A percentile compares a stretch with the other conserved stretches of the same genome.
Evolutionary conservation across 1,140 invertebrate species (phyloP).

Genomic region (Ganaspis sp.): DNA sequence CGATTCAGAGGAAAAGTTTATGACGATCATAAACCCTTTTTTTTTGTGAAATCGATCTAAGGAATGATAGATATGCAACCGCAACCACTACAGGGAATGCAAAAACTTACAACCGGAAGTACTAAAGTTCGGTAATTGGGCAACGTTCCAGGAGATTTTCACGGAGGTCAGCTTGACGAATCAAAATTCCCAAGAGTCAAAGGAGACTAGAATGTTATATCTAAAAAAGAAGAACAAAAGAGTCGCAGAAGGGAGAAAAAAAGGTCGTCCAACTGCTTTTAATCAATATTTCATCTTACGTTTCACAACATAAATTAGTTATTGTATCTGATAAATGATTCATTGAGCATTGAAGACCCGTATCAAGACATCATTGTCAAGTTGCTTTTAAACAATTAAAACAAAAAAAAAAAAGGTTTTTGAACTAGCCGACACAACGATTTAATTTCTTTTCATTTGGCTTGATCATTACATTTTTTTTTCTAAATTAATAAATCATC

Average conservation of each 20-base stretch:
- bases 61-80: conserved; percentile 6
- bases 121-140: conserved; percentile 50
- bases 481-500: too few species aligned
- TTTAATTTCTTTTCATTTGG: too few species aligned
- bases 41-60: neutral
- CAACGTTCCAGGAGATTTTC: conserved; percentile 28
- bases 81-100: conserved; percentile 3
- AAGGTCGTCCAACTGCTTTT: conserved; percentile 36
- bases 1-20: neutral
- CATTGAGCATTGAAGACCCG: too few species aligned
- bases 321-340: neutral
- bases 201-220: conserved; percentile 12
- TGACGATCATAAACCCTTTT: neutral
- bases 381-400: too few species aligned
- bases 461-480: too few species aligned
- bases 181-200: conserved; percentile 38
- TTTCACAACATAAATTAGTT: neutral
- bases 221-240: neutral
- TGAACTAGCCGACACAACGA: too few species aligned
- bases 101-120: conserved; percentile 47
- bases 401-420: too few species aligned
- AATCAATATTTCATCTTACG: neutral
- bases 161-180: neutral
- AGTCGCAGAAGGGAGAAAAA: neutral
- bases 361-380: too few species aligned